Evolutionary conservation across 1,140 invertebrate species (phyloP).

Genomic region (Saccostrea glomerata): DNA sequence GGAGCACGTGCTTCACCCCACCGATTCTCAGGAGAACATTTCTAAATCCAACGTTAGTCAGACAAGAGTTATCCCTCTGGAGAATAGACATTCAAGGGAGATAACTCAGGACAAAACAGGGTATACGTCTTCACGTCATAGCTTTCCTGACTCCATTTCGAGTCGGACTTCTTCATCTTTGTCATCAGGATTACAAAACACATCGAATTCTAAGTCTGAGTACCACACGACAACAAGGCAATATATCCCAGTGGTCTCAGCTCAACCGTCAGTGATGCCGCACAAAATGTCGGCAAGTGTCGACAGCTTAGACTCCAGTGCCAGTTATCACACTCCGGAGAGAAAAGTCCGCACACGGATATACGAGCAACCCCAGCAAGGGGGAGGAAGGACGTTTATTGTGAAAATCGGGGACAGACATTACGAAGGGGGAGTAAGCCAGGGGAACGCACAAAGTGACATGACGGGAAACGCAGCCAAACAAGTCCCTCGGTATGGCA

Average conservation of each 20-base stretch:
- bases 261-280: conserved; percentile 41
- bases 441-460: conserved; percentile 42
- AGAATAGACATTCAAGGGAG: conserved; percentile 58
- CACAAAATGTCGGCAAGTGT: conserved; percentile 66
- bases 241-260: conserved; percentile 67
- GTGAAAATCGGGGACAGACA: conserved; percentile 60
- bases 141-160: conserved; percentile 62
- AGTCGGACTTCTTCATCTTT: conserved; percentile 44
- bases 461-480: background rate
- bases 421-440: conserved; percentile 55
- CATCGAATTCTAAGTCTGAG: conserved; percentile 39
- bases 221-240: conserved; percentile 56
- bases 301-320: conserved; percentile 65
- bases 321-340: conserved; percentile 55
- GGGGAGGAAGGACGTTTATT: conserved; percentile 61
- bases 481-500: conserved; percentile 62
- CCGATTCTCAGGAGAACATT: conserved; percentile 66
- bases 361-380: conserved; percentile 58
- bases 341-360: conserved; percentile 57
- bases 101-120: conserved; percentile 31
- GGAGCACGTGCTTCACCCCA: conserved; percentile 65
- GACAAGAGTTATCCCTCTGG: conserved; percentile 62
- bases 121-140: conserved; percentile 57
- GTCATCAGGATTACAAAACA: conserved; percentile 32
- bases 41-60: conserved; percentile 55